Evolutionary conservation across 2,113 vertebrate species (phyloP), one percentile per base, ranked within the genome.

Genomic region (Eonycteris spelaea): DNA sequence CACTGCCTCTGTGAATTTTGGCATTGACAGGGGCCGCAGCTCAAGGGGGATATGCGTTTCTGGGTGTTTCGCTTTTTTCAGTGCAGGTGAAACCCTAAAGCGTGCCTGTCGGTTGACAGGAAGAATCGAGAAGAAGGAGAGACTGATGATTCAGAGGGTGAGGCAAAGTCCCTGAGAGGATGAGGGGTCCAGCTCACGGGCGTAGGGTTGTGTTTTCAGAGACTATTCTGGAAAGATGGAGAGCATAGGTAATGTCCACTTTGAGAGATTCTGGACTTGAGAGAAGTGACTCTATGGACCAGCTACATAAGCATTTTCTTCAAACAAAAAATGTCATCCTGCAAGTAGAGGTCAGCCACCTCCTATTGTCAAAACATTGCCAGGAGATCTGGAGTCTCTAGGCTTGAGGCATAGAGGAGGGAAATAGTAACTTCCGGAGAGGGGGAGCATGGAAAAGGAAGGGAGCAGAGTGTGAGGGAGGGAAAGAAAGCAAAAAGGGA

Each of bases 141-240:
- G 51, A 67, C 0, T 16, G 40, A 53, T 30, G 26, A n/a, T 63
- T 88, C 45, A 6, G 8, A 48, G 33, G 18, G n/a, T 10, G 43
- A 87, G 19, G 9, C 6, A 0, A 7, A 55, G 55, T 28, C 35
- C 21, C 43, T 0, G 7, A 65, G 38, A 33, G 51, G 18, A 3
- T 0, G 3, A 43, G 22, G 55, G 33, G 1, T 48, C 12, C 55
- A 35, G 40, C 43, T 12, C 3, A 0, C 8, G 22, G 48, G 7
- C 5, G 15, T 3, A 5, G 7, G 16, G 45, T 2, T 16, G 22
- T 3, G 68, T 57, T 90, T 53, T 35, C 67, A 75, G 68, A 83
- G 61, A 5, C 48, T 86, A 0, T 79, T 82, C 65, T 83, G 18
- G 57, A 75, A 65, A 40, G 59, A 30, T 3, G 53, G 59, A 86